Conservation (phyloP, 2,797 vertebrate genomes). For the Galaxias olidus region DNA sequence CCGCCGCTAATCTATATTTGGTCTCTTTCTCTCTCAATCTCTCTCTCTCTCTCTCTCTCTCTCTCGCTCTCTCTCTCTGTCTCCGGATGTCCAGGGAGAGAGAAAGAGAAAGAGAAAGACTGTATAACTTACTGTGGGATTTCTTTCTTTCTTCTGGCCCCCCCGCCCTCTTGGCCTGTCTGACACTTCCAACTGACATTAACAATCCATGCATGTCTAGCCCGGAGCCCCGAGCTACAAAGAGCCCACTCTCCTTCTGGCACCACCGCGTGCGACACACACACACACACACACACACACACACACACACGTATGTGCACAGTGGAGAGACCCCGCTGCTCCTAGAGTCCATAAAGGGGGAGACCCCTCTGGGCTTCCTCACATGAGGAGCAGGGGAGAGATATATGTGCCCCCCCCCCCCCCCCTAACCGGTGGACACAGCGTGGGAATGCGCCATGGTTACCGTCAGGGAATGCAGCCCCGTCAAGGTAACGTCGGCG, state of each 20-base stretch:
- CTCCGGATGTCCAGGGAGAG: conserved; percentile 59
- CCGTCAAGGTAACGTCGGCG: conserved; percentile 10
- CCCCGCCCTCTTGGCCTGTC: conserved; percentile 13
- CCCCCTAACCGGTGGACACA: too few relatives aligned
- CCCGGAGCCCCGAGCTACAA: conserved; percentile 51
- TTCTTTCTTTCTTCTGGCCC: conserved; percentile 46
- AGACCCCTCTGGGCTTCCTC: neutral
- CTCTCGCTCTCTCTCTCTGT: conserved; percentile 49
- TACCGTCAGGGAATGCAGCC: too few relatives aligned
- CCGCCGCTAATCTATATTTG: conserved; percentile 59
- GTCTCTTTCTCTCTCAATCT: conserved; percentile 54
- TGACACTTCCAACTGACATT: conserved; percentile 54
- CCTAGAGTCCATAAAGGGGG: too few relatives aligned
- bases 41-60: conserved; percentile 42
- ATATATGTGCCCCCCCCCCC: too few relatives aligned
- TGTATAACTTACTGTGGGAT: conserved; percentile 55
- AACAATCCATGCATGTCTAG: conserved; percentile 61
- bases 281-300: too few relatives aligned
- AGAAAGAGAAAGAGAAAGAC: conserved; percentile 25
- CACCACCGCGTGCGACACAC: conserved; percentile 10
- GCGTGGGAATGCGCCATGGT: too few relatives aligned
- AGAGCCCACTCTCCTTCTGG: conserved; percentile 54
- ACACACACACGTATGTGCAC: too few relatives aligned
- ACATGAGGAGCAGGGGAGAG: neutral
- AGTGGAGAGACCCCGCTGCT: too few relatives aligned